Conservation (phyloP, 2,888 invertebrate genomes). For the Drosophila subsilvestris region DNA sequence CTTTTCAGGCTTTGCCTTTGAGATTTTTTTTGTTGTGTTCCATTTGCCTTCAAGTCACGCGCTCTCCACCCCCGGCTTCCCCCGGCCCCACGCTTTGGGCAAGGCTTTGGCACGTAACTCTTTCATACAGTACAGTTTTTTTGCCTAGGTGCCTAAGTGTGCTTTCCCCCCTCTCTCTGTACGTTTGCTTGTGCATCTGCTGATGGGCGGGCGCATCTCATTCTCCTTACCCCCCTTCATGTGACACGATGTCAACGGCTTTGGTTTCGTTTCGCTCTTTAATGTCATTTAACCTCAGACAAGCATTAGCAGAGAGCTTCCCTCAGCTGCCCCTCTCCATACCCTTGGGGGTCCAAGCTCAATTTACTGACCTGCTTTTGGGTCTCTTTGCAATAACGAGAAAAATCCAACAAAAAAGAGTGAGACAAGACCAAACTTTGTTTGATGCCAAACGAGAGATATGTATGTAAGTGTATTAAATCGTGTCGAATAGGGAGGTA, state of each 20-base stretch:
- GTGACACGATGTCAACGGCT: slow-evolving; percentile 59
- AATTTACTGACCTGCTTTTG: slow-evolving; percentile 5
- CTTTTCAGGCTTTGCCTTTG: slow-evolving; percentile 16
- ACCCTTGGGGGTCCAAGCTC: not conserved
- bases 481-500: not conserved
- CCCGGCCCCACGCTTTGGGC: slow-evolving; percentile 4
- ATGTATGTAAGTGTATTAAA: not conserved
- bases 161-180: not conserved
- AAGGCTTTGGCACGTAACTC: slow-evolving; percentile 60
- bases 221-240: slow-evolving; percentile 25
- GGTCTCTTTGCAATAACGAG: not conserved
- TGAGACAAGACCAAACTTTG: not conserved
- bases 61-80: slow-evolving; percentile 33
- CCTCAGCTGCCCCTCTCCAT: not conserved
- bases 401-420: not conserved
- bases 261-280: slow-evolving; percentile 45
- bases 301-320: slow-evolving; percentile 21
- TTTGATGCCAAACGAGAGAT: not conserved
- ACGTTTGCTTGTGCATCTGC: slow-evolving; percentile 37
- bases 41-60: slow-evolving; percentile 65
- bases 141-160: slow-evolving; percentile 20
- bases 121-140: slow-evolving; percentile 35
- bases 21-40: slow-evolving; percentile 15
- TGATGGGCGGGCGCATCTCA: slow-evolving; percentile 37
- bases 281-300: slow-evolving; percentile 26